Base-by-base conservation (phyloP, 2,888 invertebrate genomes). In the Pristionchus maxplancki region DNA sequence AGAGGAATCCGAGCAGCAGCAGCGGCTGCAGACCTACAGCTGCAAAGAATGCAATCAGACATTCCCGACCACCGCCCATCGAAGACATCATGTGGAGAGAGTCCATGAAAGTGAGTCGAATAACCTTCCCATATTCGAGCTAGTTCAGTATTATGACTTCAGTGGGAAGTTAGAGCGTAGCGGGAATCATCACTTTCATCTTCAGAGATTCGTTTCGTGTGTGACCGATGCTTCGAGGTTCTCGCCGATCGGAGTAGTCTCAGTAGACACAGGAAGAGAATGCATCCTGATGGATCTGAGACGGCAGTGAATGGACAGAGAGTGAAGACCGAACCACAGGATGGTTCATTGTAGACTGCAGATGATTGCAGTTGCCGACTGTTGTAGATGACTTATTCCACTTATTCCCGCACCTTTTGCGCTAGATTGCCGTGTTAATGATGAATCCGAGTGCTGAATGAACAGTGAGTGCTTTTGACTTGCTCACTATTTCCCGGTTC, bases 41-140 rank as follows among this genome's bases (percentile, higher is more conserved):
- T 64, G 48, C 31, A 44, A n/a, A 11, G 20, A 28, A 11, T 85
- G 85, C 64, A 28, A 40, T 24, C 13, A n/a, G 64, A 13, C 24
- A 13, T 85, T 85, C 85, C n/a, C 40, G 44, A 64, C 62, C 9
- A 64, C 62, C 17, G 11, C 85, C 3, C 64, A 85, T 34, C 8
- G 85, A 6, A 37, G 85, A 44, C 64, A 64, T 15, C 85, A 85
- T 28, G 85, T 85, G 62, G 85, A 62, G 28, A 62, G 62, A 13
- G 24, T 64, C 6, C 85, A 85, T 44, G 28, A 37, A 13, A 28
- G 85, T 85, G 15, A 81, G 81, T 28, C 8, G n/a, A n/a, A n/a
- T n/a, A n/a, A n/a, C n/a, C n/a, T n/a, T n/a, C n/a, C n/a, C n/a
- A n/a, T n/a, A n/a, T n/a, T n/a, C n/a, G n/a, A n/a, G n/a, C n/a